Evolutionary conservation across 2,888 invertebrate genomes (phyloP).

Genomic region (Drosophila meridionalis): DNA sequence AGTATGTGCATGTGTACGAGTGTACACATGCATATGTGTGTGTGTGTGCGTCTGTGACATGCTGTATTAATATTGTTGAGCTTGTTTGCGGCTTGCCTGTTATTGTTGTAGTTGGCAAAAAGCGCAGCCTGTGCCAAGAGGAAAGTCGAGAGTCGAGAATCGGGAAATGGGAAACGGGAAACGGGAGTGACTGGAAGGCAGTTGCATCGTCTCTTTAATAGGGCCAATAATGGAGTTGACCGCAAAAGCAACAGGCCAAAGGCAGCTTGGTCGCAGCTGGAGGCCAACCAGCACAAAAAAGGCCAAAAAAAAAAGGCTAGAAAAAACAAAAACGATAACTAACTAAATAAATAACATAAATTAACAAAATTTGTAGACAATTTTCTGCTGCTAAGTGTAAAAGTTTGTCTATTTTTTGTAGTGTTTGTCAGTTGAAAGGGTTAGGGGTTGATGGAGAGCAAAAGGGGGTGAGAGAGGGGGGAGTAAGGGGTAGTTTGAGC

Average conservation of each 20-base stretch:
- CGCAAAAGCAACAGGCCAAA: conserved; percentile 50
- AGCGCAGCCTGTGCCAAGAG: conserved; percentile 30
- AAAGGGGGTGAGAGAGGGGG: not conserved
- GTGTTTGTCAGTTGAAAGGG: conserved; percentile 15
- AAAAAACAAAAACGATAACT: conserved; percentile 70
- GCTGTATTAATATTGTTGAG: conserved; percentile 46
- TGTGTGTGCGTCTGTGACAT: conserved; percentile 15
- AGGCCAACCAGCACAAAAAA: not conserved
- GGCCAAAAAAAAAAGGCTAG: not conserved
- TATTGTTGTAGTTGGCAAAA: conserved; percentile 15
- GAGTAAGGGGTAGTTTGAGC: conserved; percentile 20
- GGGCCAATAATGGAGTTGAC: conserved; percentile 54
- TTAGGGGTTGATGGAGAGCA: not conserved
- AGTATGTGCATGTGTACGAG: not conserved
- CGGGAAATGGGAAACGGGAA: not conserved
- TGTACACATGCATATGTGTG: conserved; percentile 2
- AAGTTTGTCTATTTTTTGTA: conserved; percentile 56
- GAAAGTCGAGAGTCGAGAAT: not conserved
- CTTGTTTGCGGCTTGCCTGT: conserved; percentile 27
- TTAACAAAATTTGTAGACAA: conserved; percentile 78
- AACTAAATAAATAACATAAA: conserved; percentile 79
- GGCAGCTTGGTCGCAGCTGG: conserved; percentile 32
- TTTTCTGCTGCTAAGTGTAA: conserved; percentile 76
- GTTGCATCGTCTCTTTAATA: conserved; percentile 29
- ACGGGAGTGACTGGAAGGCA: not conserved